Evolutionary conservation across 2,797 vertebrate genomes (phyloP).

Genomic region (Emys orbicularis): DNA sequence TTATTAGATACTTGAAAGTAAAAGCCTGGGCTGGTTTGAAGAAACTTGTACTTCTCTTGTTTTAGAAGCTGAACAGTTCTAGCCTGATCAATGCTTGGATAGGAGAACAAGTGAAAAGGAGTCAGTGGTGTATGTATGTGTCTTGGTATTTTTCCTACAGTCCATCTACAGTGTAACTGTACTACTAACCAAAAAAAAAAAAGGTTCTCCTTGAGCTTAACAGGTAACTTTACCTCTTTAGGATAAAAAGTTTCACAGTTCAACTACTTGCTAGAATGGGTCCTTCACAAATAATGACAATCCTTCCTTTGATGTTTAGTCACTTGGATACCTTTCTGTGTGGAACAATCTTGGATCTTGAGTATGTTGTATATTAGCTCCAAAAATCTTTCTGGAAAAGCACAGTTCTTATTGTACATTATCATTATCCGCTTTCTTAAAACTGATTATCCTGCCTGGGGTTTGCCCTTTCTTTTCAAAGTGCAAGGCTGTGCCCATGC

Average conservation of each 20-base stretch:
- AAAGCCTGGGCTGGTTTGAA: rapidly evolving
- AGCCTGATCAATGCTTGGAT: background rate
- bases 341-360: background rate
- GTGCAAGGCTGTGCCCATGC: background rate
- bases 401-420: background rate
- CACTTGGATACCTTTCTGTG: background rate
- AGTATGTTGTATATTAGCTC: background rate
- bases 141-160: background rate
- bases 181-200: background rate
- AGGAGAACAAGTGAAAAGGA: background rate
- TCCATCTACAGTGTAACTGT: background rate
- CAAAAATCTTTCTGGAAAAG: background rate
- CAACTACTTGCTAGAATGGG: background rate
- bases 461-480: too few relatives aligned
- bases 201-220: background rate
- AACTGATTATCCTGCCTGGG: background rate
- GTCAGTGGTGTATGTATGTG: background rate
- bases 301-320: background rate
- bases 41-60: background rate
- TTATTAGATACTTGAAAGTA: background rate
- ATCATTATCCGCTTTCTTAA: background rate
- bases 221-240: constrained; percentile 8
- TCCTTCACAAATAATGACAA: background rate
- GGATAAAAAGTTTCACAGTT: background rate
- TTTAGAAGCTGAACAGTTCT: background rate